Percentiles rank a stretch among this genome's conserved stretches.
Conservation (phyloP, 2,113 vertebrate genomes). For the Tachuris rubrigastra region DNA sequence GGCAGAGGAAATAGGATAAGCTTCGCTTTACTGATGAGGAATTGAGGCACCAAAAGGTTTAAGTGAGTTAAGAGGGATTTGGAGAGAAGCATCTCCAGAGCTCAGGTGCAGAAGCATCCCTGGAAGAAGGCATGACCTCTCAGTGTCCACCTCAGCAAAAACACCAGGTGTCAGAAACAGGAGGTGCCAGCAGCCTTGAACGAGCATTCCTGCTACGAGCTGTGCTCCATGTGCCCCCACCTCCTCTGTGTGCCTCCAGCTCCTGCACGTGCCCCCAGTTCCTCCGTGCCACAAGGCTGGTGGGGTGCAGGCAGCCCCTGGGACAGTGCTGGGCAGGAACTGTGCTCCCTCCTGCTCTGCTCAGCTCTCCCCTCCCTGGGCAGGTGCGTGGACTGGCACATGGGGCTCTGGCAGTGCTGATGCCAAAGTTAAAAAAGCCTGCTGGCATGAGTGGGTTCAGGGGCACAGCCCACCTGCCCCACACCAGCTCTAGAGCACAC, state of each 20-base stretch:
- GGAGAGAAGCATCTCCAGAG: neutral
- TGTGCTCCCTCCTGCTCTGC: neutral
- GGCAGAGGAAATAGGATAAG: neutral
- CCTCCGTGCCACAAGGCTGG: neutral
- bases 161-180: accelerated
- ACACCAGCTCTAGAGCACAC: accelerated
- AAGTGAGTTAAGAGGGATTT: neutral
- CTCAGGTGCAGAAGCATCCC: neutral
- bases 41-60: neutral
- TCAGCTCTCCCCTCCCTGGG: neutral
- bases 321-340: neutral
- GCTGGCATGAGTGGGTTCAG: neutral
- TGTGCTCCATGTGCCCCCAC: accelerated
- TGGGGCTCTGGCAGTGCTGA: neutral
- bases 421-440: neutral
- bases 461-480: neutral
- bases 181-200: neutral
- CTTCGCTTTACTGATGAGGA: neutral
- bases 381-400: neutral
- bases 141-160: neutral
- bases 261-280: neutral
- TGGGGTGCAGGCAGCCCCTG: neutral
- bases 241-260: neutral
- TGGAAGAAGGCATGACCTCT: neutral
- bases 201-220: neutral